Conservation (phyloP, 2,888 invertebrate species). For the Megastigmus dorsalis region DNA sequence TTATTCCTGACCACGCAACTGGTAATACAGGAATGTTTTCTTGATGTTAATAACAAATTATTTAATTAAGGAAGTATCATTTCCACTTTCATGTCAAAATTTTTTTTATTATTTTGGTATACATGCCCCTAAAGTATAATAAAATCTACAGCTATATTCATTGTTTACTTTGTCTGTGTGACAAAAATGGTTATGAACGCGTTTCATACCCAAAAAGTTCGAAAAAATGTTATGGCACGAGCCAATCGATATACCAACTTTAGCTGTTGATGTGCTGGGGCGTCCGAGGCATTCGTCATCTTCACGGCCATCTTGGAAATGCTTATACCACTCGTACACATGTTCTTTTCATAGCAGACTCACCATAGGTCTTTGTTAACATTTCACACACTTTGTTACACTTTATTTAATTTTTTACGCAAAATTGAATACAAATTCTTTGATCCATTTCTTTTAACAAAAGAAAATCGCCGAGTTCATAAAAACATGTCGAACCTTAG, state of each 20-base stretch:
- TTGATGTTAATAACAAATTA: too few relatives aligned
- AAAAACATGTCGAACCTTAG: too few relatives aligned
- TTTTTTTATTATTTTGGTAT: conserved; percentile 40
- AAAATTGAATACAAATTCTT: too few relatives aligned
- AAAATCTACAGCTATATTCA: conserved; percentile 15
- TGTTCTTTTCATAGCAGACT: conserved; percentile 8
- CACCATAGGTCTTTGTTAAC: conserved; percentile 38
- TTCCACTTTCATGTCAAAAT: too few relatives aligned
- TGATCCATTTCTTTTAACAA: too few relatives aligned
- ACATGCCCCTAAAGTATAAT: conserved; percentile 11
- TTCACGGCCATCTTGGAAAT: conserved; percentile 30
- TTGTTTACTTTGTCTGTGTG: background rate
- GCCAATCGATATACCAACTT: conserved; percentile 24
- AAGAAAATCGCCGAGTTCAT: conserved; percentile 39
- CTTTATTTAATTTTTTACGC: conserved; percentile 44
- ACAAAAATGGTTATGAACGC: too few relatives aligned
- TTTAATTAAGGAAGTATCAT: too few relatives aligned
- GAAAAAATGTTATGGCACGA: conserved; percentile 56
- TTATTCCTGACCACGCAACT: too few relatives aligned
- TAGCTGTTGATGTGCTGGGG: conserved; percentile 1
- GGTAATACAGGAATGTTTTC: too few relatives aligned
- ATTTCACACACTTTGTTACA: conserved; percentile 23
- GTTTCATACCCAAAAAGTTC: conserved; percentile 58
- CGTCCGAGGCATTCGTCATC: conserved; percentile 28
- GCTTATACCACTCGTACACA: conserved; percentile 1